Conservation (phyloP, 2,888 invertebrate genomes). For the Drosophila lacicola region DNA sequence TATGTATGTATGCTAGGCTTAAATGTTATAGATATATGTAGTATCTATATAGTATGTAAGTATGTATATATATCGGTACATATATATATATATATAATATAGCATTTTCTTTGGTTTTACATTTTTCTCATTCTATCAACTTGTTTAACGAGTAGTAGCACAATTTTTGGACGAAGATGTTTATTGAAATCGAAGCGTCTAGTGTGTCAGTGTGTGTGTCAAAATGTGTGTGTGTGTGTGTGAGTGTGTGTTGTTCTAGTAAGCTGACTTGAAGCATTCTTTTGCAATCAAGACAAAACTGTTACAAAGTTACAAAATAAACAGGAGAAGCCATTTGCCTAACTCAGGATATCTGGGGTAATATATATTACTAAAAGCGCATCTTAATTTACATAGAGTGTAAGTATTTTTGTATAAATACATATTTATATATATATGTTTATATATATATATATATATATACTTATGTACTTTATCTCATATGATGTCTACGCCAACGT, state of each 20-base stretch:
- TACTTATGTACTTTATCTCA: neutral
- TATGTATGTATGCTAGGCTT: conserved; percentile 22
- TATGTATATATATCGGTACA: conserved; percentile 19
- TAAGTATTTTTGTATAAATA: neutral
- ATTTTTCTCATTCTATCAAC: conserved; percentile 62
- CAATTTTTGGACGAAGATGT: conserved; percentile 78
- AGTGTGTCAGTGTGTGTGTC: conserved; percentile 27
- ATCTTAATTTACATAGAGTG: conserved; percentile 15
- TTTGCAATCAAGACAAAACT: conserved; percentile 13
- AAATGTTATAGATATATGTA: conserved; percentile 19
- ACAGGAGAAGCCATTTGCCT: conserved; percentile 17
- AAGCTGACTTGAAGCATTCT: conserved; percentile 22
- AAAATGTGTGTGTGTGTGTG: conserved; percentile 6
- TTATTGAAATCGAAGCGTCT: conserved; percentile 75
- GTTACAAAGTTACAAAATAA: conserved; percentile 12
- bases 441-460: neutral
- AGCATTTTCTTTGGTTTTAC: conserved; percentile 27
- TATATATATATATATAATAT: conserved; percentile 33
- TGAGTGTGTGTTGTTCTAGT: conserved; percentile 20
- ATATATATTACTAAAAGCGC: neutral
- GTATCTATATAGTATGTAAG: conserved; percentile 10
- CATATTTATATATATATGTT: too few relatives aligned
- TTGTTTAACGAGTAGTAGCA: conserved; percentile 74
- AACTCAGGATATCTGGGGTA: conserved; percentile 9
- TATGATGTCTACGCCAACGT: conserved; percentile 1